Evolutionary conservation across 2,113 vertebrate genomes (phyloP).

Genomic region (Urocolius indicus): DNA sequence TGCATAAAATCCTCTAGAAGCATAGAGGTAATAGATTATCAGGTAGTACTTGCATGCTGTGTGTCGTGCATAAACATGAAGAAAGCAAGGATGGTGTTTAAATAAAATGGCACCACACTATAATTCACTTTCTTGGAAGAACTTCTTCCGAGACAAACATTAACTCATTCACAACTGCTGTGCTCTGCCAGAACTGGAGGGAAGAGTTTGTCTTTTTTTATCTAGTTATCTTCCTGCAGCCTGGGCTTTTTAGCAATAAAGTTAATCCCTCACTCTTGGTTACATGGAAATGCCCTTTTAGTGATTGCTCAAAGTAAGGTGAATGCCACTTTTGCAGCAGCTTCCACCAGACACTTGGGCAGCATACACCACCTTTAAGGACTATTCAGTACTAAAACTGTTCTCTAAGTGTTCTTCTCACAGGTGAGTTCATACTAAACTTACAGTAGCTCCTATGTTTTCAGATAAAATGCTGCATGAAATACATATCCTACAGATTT

Average conservation of each 20-base stretch:
- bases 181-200: neutral
- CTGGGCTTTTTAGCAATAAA: neutral
- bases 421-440: conserved; percentile 21
- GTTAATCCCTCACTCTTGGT: neutral
- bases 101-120: neutral
- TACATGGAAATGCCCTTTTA: neutral
- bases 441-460: neutral
- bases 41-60: neutral
- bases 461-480: neutral
- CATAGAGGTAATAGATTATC: conserved; percentile 11
- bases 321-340: conserved; percentile 19
- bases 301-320: neutral
- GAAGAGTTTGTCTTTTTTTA: neutral
- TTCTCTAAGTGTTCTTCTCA: neutral
- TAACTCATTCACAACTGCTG: conserved; percentile 24
- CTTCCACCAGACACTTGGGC: conserved; percentile 19
- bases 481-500: neutral
- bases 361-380: neutral
- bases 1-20: neutral
- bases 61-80: neutral
- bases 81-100: neutral
- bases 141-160: neutral
- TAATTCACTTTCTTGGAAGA: conserved; percentile 40
- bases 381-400: neutral
- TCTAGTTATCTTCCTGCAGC: neutral